A percentile compares a stretch with the other conserved stretches of the same genome.
These are phyloP conservation scores for Lasius platythorax DNA, from an alignment of 2,888 invertebrate species.

Conservation along the genomic window DNA sequence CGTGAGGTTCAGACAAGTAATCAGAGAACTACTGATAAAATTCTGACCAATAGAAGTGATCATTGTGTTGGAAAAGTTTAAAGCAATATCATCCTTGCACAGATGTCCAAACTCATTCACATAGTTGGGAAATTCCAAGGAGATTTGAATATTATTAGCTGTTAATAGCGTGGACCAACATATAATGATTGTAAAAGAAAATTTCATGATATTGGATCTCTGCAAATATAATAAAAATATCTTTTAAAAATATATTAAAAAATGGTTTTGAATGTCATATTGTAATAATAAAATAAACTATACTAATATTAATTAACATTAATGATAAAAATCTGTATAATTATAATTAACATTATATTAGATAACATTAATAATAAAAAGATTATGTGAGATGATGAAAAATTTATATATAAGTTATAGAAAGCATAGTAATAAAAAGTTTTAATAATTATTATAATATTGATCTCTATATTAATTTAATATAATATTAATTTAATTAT, in stretches of 20 bases:
- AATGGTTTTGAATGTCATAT: neutral
- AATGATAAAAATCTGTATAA: neutral
- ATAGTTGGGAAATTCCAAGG: neutral
- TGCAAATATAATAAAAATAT: neutral
- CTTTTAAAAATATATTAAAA: neutral
- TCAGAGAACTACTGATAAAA: neutral
- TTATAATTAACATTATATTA: neutral
- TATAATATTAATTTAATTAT: too few relatives aligned
- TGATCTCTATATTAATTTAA: too few relatives aligned
- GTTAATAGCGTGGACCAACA: neutral
- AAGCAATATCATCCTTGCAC: neutral
- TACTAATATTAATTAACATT: neutral
- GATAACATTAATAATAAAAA: neutral
- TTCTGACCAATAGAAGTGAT: fast-evolving
- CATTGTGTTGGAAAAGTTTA: neutral
- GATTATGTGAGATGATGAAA: neutral
- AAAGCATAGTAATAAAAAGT: too few relatives aligned
- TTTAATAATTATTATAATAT: neutral
- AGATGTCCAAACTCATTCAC: neutral
- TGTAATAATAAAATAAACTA: neutral
- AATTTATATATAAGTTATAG: neutral
- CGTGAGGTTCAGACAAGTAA: constrained; percentile 35
- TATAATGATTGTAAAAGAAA: neutral
- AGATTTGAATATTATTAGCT: neutral
- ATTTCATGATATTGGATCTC: neutral